Base-by-base conservation (phyloP, 2,888 invertebrate species). In the Volucella bombylans region DNA sequence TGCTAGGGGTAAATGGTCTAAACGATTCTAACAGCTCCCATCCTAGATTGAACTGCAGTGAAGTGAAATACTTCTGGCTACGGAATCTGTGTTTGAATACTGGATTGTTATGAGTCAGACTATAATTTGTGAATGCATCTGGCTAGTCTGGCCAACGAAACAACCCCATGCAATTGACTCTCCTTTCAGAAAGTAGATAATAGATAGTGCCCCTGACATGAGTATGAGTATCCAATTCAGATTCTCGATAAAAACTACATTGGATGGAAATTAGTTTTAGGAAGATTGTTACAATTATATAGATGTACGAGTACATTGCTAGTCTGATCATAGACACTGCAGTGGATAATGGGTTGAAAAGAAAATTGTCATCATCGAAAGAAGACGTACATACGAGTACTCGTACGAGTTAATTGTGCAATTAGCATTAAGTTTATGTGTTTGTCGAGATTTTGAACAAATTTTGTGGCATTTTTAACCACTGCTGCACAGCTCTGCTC, bases 121-220 rank as follows among this genome's bases (percentile, higher is more conserved):
- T 68, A 65, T 59, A 80, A 68, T 80, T 73, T 73, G 45, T 9
- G 54, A 49, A 49, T 68, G 72, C 79, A 80, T 61, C 61, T 50
- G 49, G 45, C 23, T 31, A 31, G 31, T 31, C 31, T 31, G 49
- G 11, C 14, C 8, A 52, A 9, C 11, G 9, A 15, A 8, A 39
- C 31, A 12, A 39, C 31, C 54, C 14, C 31, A 12, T 10, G 41
- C 31, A 23, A 15, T 59, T 59, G 41, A 31, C 41, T 23, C 41
- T 73, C 10, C 18, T 45, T 67, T 6, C 1, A 38, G 23, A 55
- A 38, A 4, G 55, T 41, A 55, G 64, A 64, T 39, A 62, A 64
- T 38, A 18, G 11, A n/a, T 47, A 47, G 55, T 54, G 38, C 64
- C 54, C 39, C 45, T 54, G 61, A 45, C 1, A 31, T 0, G 6